Percentiles rank a stretch among this genome's conserved stretches.
These are phyloP conservation scores for Smutsia gigantea DNA, from an alignment of 2,797 vertebrate genomes.

Conservation along the genomic window DNA sequence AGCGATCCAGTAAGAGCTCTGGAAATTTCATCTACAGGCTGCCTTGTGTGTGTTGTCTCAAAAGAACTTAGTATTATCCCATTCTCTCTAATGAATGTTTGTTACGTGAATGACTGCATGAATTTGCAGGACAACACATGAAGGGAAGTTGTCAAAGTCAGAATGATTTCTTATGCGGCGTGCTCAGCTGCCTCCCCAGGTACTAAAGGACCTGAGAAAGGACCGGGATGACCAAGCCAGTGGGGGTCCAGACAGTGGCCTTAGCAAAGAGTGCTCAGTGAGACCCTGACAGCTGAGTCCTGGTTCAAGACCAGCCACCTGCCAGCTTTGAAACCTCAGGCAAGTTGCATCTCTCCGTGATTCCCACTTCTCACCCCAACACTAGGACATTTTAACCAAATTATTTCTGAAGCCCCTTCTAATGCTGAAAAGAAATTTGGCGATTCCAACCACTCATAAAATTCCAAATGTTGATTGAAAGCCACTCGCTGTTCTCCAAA, in stretches of 20 bases:
- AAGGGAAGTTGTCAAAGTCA: background rate
- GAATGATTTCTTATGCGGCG: background rate
- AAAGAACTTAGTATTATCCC: background rate
- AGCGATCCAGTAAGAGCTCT: background rate
- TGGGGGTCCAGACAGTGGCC: background rate
- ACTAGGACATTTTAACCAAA: background rate
- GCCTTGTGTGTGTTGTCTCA: background rate
- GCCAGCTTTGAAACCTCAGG: background rate
- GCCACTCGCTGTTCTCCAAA: background rate
- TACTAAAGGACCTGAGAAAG: background rate
- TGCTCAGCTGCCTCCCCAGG: background rate
- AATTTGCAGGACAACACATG: background rate
- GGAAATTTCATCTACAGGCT: background rate
- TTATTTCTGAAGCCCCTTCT: background rate
- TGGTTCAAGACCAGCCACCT: background rate
- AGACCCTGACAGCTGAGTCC: background rate
- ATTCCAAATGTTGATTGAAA: background rate
- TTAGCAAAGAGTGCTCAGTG: background rate
- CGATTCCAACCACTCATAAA: background rate
- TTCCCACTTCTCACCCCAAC: background rate
- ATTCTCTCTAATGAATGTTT: background rate
- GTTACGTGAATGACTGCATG: background rate
- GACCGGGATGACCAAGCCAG: background rate
- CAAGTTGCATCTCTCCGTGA: background rate
- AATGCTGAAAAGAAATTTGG: background rate